phyloP scores from a whole-genome alignment of 2,888 invertebrate species.

The Muscina levida region DNA sequence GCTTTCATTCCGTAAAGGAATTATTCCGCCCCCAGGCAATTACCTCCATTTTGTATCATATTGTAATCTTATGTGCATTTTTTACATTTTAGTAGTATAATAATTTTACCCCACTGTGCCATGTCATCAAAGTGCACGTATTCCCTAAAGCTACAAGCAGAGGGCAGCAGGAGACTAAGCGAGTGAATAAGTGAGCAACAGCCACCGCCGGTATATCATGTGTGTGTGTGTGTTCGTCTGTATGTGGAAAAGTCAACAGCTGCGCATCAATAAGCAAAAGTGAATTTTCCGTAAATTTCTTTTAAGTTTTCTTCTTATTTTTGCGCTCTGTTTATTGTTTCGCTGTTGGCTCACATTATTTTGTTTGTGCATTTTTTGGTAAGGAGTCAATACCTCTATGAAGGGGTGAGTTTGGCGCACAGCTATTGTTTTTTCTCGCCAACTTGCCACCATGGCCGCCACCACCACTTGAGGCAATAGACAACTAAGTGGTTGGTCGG shows the following conservation, averaged over 20 bases:
- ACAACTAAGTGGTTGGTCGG: neutral
- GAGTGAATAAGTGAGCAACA: constrained; percentile 16
- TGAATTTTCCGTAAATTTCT: constrained; percentile 49
- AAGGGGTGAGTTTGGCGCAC: constrained; percentile 50
- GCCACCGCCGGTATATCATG: neutral
- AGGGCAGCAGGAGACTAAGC: constrained; percentile 17
- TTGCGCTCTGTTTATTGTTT: neutral
- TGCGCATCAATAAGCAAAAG: constrained; percentile 61
- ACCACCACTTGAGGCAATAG: neutral
- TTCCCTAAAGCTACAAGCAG: constrained; percentile 47
- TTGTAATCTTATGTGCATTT: too few species aligned
- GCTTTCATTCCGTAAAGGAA: too few species aligned
- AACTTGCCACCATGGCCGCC: constrained; percentile 6
- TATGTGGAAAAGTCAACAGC: constrained; percentile 59
- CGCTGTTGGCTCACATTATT: neutral
- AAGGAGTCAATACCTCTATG: constrained; percentile 27
- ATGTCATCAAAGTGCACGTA: constrained; percentile 10
- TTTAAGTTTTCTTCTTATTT: constrained; percentile 1
- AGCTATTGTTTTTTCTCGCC: constrained; percentile 8
- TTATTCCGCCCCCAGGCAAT: too few species aligned
- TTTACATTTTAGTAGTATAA: too few species aligned
- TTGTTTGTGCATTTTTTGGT: constrained; percentile 14
- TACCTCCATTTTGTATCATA: too few species aligned
- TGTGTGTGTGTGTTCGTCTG: neutral
- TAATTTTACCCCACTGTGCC: constrained; percentile 50